A percentile compares a stretch with the other conserved stretches of the same genome.
phyloP scores from a whole-genome alignment of 2,888 invertebrate genomes.

The Parapristionchus giblindavisi region DNA sequence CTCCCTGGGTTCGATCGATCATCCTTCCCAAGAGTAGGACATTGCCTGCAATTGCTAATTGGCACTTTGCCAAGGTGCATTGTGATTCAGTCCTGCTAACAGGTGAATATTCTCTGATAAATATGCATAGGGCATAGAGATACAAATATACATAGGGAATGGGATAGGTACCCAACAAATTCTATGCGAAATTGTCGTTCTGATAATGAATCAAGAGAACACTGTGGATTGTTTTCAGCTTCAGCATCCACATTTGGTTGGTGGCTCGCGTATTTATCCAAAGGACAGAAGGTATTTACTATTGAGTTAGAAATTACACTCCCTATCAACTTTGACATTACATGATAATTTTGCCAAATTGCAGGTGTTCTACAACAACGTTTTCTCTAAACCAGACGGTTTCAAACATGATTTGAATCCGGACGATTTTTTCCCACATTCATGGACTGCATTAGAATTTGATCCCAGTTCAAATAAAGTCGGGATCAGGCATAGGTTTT shows the following conservation, averaged over 20 bases:
- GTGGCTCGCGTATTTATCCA: conserved; percentile 18
- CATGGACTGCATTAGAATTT: not conserved
- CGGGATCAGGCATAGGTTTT: too few relatives aligned
- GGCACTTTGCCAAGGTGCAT: not conserved
- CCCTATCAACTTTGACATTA: too few relatives aligned
- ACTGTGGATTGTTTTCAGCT: too few relatives aligned
- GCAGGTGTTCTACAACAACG: conserved; percentile 3
- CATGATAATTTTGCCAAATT: too few relatives aligned
- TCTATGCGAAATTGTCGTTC: too few relatives aligned
- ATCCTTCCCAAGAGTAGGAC: not conserved
- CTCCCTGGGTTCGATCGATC: not conserved
- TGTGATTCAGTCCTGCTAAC: not conserved
- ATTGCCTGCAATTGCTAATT: not conserved
- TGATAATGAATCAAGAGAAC: too few relatives aligned
- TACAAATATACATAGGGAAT: too few relatives aligned
- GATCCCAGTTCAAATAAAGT: too few relatives aligned
- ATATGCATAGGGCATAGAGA: too few relatives aligned
- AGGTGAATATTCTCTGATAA: too few relatives aligned
- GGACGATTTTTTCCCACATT: conserved; percentile 4
- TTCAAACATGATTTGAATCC: conserved; percentile 3
- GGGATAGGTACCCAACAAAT: too few relatives aligned
- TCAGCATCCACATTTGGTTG: conserved; percentile 14
- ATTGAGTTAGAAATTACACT: too few relatives aligned
- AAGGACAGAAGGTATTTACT: not conserved
- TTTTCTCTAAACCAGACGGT: not conserved